Base-by-base conservation (phyloP, 2,113 vertebrate species). In the Saccopteryx leptura region DNA sequence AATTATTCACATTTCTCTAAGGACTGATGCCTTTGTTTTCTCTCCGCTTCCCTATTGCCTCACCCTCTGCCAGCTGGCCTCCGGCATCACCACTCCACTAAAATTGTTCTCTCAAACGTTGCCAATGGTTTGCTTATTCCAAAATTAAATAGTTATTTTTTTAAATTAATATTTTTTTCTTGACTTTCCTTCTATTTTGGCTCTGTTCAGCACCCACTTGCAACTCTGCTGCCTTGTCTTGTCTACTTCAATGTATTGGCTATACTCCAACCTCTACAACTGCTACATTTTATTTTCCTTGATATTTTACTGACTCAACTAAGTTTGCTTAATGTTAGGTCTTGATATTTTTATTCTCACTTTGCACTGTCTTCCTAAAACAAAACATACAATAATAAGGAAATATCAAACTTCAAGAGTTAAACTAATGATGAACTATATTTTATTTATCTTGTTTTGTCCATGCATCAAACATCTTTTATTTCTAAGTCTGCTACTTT, bases 61-160 rank as follows among this genome's bases (percentile, higher is more conserved):
- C 52, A 74, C 28, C 23, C n/a, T 50, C 2, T 60, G 60, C 33
- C 48, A 93, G 50, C 61, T 94, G 54, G 61, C 39, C 81, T 80
- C 14, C 18, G 19, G 9, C 21, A 10, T 56, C 4, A 15, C 8
- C 18, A 23, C 72, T 90, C 60, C 61, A 33, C 23, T 21, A 12
- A 76, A 33, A 85, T 21, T 61, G 4, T 75, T 89, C 68, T 61
- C 31, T 65, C n/a, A 4, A 39, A 86, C 7, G 14, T 15, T 85
- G 65, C 78, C 79, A 76, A n/a, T 39, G 21, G n/a, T 81, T 76
- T 81, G 39, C 15, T 52, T 66, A 14, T 52, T 76, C 82, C 68
- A 96, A 75, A 90, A 60, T 88, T 58, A 92, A 91, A 68, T 74
- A 52, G 21, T 23, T 83, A 69, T 72, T 39, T 75, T 75, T 87